Conservation (phyloP, 1,140 invertebrate genomes). For the Apis mellifera region Amel_HAv3.1 CM009938.2:8153001-8153500, state of each 20-base stretch:
- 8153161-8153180: too few species aligned
- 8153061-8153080: too few species aligned
- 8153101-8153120: too few species aligned
- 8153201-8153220: too few species aligned
- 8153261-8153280: background rate
- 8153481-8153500: background rate
- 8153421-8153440: conserved; percentile 25
- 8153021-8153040: too few species aligned
- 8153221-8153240: background rate
- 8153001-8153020: too few species aligned
- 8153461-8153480: conserved; percentile 32
- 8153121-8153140: too few species aligned
- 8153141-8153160: too few species aligned
- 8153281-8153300: background rate
- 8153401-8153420: conserved; percentile 24
- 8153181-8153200: too few species aligned
- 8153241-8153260: background rate
- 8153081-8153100: too few species aligned
- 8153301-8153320: conserved; percentile 24
- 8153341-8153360: conserved; percentile 41
- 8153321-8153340: conserved; percentile 46
- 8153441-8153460: conserved; percentile 53
- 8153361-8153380: conserved; percentile 37
- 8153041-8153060: too few species aligned
- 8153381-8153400: conserved; percentile 47